Base-by-base conservation (phyloP, 2,113 vertebrate species). In the Labeo catla region DNA sequence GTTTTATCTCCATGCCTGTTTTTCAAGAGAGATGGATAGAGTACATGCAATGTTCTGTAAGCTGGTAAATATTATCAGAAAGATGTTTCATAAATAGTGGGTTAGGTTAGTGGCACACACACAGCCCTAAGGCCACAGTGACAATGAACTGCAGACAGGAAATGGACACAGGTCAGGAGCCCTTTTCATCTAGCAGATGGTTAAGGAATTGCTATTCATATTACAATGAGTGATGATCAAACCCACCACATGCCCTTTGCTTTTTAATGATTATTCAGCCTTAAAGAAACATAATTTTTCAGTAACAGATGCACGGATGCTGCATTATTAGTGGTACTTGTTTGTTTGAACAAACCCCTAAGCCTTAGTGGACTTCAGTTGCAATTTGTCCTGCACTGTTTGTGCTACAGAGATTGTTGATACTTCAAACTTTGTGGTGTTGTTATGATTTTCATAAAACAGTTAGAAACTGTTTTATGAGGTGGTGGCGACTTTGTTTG, bases 131-230 rank as follows among this genome's bases (percentile, higher is more conserved):
- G 77, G 54, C 50, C 77, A 61, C 77, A 23, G 15, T 83, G 65
- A 70, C 23, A 83, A 50, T 11, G 65, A 83, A 83, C 47, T 52
- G 16, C 19, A 68, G 34, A 50, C 66, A 72, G 66, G 81, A 83
- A 15, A 45, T 83, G 81, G 34, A 73, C 81, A 73, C 28, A 72
- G 66, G 68, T 83, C 81, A 73, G 68, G 23, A 54, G 49, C 66
- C 11, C 63, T 68, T 83, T 83, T 83, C 50, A 13, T 73, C 16
- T 16, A 73, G 81, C 68, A 83, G 81, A 83, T 83, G 65, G 66
- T 15, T 79, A 28, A n/a, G 39, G 28, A 84, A 43, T 54, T 81
- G 76, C 65, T 59, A 59, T 83, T 34, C 45, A 59, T 54, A 73
- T 72, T 83, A 70, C 54, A 16, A 52, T 52, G 80, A 82, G 8